Evolutionary conservation across 2,888 invertebrate species (phyloP), one percentile per base, ranked within the genome.

Genomic region (Chironomus riparius): DNA sequence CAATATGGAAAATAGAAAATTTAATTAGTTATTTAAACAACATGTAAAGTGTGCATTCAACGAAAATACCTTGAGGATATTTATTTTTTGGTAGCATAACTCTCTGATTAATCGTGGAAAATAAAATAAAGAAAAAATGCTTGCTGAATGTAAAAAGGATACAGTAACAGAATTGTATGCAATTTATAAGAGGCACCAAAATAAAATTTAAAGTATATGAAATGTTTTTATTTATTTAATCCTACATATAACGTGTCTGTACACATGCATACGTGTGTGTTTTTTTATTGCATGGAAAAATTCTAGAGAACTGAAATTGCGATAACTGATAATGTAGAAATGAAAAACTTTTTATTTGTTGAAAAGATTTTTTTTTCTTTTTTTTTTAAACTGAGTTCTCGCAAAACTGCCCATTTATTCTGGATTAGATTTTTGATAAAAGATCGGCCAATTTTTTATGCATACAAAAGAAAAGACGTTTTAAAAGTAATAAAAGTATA

Each of bases 21-120:
- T 74, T 74, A 74, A 74, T 74, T 74, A 74, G 74, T 68, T 68
- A 74, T 74, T 74, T 48, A 74, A 74, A 74, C 74, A 74, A 56
- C 13, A 68, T 68, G 15, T 24, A 56, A 21, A 56, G 56, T 71
- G 71, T 56, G 56, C 71, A 71, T 18, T 21, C 56, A 56, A 22
- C 5, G 24, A 70, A 70, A 73, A 74, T 48, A 65, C 65, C 74
- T 74, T 65, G 18, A n/a, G 74, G 74, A 38, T 74, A 68, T 74
- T 65, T 74, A 50, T 18, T 28, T 62, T 28, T 21, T 62, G 38
- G 13, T 15, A 13, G 48, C 50, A 3, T 72, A 61, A 1, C 7
- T 38, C n/a, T 13, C 50, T 15, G 15, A 56, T 56, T 56, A 15
- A 56, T 56, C 18, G 18, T 56, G n/a, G 56, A 15, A 15, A 18